Percentiles rank a stretch among this genome's conserved stretches.
Conservation (phyloP, 2,113 vertebrate species). For the Corythaeola cristata region DNA sequence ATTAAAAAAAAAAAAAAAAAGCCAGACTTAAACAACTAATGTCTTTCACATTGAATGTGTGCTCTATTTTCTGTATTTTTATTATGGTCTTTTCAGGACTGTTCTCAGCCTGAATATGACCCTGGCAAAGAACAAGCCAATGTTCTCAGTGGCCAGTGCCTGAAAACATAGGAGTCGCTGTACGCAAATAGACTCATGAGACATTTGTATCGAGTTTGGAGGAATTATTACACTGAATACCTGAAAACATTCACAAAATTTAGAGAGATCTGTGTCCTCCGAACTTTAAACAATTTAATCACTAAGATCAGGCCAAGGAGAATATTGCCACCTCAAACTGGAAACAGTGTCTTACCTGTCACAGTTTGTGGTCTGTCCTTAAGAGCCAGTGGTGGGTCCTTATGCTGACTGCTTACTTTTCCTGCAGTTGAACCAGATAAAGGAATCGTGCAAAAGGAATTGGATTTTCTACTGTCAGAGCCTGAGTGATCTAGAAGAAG, state of each 20-base stretch:
- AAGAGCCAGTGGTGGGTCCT: neutral
- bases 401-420: neutral
- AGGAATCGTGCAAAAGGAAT: neutral
- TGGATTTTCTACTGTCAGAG: neutral
- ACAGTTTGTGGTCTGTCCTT: neutral
- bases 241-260: neutral
- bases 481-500: neutral
- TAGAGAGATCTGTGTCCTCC: neutral
- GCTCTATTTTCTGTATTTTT: neutral
- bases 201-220: neutral
- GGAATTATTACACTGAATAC: neutral
- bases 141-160: neutral
- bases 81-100: neutral
- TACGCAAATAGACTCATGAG: neutral
- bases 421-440: neutral
- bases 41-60: neutral
- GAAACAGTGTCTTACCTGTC: neutral
- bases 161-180: neutral
- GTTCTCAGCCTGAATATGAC: neutral
- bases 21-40: neutral
- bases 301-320: neutral
- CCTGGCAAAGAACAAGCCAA: neutral
- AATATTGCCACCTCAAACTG: neutral
- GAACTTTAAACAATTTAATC: neutral
- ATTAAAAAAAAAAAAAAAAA: neutral